Evolutionary conservation across 2,797 vertebrate species (phyloP), one percentile per base, ranked within the genome.

Genomic region (Clarias pachynema): DNA sequence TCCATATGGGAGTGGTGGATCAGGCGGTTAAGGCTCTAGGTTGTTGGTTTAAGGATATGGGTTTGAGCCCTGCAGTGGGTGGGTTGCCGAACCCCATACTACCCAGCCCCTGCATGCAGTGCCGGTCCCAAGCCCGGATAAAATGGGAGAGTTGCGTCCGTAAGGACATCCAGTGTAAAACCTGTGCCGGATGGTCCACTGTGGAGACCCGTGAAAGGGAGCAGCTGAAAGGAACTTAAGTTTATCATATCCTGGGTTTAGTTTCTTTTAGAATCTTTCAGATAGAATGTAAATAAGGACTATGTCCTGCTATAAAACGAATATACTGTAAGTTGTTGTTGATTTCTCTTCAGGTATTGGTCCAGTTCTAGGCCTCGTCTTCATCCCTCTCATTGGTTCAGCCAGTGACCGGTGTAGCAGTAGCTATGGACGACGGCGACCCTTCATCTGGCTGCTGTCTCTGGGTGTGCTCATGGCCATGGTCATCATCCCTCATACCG

Each of bases 391-490:
- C 79, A 95, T 96, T n/a, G 96, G 96, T 89, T 96, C 96, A 9
- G 96, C 96, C 88, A 96, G 96, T 86, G 96, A 96, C 91, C 94
- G 92, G 60, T 96, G 95, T 91, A 93, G 92, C 91, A 96, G 95
- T 91, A 94, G 91, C 81, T 95, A 95, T 0, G 96, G 96, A 78
- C 93, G 95, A 0, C 90, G 96, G 0, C 92, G 95, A 2, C 96
- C 96, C n/a, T 96, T 96, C 88, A 96, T 96, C 91, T 95, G 94
- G 95, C 89, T 96, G 89, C 90, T 96, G 79, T 96, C 95, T 12
- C 80, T 94, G 84, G 96, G 96, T 44, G 95, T 96, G 59, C 93
- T 96, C 10, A 57, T 96, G 69, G 94, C 95, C 0, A 93, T 96
- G 59, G 86, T 95, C 81, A 95, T 96, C 90, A 96, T 96, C 90